Base-by-base conservation (phyloP, 2,797 vertebrate species). In the Chelonia mydas region DNA sequence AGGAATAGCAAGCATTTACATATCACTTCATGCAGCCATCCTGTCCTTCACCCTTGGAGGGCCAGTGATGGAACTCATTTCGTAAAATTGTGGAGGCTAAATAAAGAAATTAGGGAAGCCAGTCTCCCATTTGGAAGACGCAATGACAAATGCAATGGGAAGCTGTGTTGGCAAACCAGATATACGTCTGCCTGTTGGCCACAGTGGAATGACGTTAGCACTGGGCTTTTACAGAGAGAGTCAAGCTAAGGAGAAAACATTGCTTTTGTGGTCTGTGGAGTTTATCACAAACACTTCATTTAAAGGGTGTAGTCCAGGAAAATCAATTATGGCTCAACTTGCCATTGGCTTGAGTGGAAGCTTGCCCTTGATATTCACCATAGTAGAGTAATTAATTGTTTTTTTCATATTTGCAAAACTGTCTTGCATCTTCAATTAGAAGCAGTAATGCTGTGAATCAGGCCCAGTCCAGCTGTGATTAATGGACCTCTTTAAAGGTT, bases 401-500 rank as follows among this genome's bases (percentile, higher is more conserved):
- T 21, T 49, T 51, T n/a, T 79, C 9, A n/a, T 51, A 33, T 53
- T 53, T 79, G 16, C 77, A 79, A 53, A 28, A 28, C 45, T 16
- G 27, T 49, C 76, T 77, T 50, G 76, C 13, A 17, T 77, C 47
- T 77, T 28, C 45, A 9, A 19, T 15, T 49, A 49, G 59, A 79
- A 77, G 61, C 33, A 61, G 68, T 85, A 55, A 45, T 27, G 57
- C 65, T 37, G 33, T 74, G 53, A 85, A 53, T 53, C 77, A 61
- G 84, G 74, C 89, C 47, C 54, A 49, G 51, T 51, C 74, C 72
- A 25, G 28, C 54, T 81, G 49, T 92, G 83, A 92, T 85, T 92
- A 86, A 82, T 82, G 65, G 19, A 61, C 8, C 47, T 37, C 72
- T 82, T 33, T 17, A 76, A 92, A 86, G 65, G 23, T 31, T 68